phyloP scores from a whole-genome alignment of 2,113 vertebrate species.

The Aegithalos caudatus region DNA sequence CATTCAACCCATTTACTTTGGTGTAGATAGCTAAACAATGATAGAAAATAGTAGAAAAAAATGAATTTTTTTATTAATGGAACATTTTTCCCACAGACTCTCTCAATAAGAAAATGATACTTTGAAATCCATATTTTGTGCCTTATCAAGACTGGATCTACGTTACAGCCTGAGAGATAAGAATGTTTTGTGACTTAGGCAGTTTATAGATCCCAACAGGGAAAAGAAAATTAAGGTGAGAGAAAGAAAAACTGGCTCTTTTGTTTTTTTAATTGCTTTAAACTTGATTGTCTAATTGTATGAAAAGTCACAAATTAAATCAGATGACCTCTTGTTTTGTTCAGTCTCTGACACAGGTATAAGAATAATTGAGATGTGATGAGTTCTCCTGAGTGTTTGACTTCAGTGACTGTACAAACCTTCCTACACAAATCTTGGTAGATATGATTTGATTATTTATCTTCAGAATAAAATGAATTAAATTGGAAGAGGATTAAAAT shows the following conservation, averaged over 20 bases:
- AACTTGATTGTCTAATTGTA: background rate
- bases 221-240: background rate
- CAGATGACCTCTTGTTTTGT: background rate
- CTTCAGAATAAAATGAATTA: background rate
- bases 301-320: background rate
- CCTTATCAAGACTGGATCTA: background rate
- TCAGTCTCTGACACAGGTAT: background rate
- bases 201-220: fast-evolving
- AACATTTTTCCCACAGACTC: background rate
- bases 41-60: background rate
- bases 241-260: background rate
- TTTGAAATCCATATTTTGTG: background rate
- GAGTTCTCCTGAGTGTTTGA: background rate
- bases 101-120: background rate
- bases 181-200: background rate
- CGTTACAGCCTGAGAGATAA: background rate
- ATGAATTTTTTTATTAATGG: fast-evolving
- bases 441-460: background rate
- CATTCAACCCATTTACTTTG: background rate
- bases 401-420: background rate
- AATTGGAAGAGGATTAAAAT: background rate
- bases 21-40: background rate
- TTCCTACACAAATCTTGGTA: background rate
- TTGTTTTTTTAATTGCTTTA: background rate
- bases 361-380: background rate